Conservation (phyloP, 2,797 vertebrate species). For the Myotis vivesi region DNA sequence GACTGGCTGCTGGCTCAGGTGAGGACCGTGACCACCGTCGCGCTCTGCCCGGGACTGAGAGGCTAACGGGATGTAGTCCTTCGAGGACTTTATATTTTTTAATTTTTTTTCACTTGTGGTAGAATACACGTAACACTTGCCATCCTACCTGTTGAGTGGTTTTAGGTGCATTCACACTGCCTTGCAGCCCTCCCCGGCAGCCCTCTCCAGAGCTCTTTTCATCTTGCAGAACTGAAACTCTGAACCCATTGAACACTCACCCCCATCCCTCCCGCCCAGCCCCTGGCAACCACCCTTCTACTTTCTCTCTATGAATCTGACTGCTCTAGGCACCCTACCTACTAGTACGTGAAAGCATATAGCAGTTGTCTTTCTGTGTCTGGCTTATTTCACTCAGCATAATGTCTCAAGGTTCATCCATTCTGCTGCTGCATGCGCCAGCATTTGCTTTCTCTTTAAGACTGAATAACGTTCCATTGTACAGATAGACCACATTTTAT, state of each 20-base stretch:
- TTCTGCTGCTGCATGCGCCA: too few species aligned
- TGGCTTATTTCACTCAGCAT: not conserved
- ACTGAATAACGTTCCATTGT: not conserved
- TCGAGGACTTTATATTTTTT: not conserved
- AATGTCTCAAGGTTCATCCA: rapidly evolving
- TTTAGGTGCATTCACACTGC: rapidly evolving
- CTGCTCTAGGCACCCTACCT: rapidly evolving
- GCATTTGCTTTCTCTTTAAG: not conserved
- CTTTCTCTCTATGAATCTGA: not conserved
- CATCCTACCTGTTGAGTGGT: not conserved
- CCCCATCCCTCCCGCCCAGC: not conserved
- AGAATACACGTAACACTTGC: not conserved
- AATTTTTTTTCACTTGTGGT: not conserved
- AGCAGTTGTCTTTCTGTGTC: not conserved
- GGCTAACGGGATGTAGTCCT: not conserved
- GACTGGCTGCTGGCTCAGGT: slow-evolving; percentile 98
- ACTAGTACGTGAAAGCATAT: rapidly evolving
- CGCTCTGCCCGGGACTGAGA: rapidly evolving
- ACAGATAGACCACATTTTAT: too few species aligned
- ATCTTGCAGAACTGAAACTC: not conserved
- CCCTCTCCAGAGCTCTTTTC: not conserved
- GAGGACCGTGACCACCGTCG: not conserved
- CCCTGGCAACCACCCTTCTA: not conserved
- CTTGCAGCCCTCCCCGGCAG: rapidly evolving
- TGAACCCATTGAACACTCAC: not conserved